A percentile compares a stretch with the other conserved stretches of the same genome.
Conservation (phyloP, 2,888 invertebrate genomes). For the Volucella inflata region DNA sequence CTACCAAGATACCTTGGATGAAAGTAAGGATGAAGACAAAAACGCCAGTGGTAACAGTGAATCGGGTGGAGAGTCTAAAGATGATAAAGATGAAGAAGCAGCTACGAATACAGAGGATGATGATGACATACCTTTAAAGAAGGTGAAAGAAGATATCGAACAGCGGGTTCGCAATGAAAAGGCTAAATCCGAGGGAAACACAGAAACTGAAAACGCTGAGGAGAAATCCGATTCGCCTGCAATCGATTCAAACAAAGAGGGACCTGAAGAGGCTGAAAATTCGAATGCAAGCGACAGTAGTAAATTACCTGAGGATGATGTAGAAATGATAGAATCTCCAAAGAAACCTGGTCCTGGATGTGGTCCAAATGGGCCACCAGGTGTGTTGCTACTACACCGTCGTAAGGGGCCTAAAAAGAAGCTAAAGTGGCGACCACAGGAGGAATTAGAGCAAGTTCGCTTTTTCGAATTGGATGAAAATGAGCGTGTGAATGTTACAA, state of each 20-base stretch:
- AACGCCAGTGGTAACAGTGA: conserved; percentile 43
- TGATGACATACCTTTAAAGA: conserved; percentile 83
- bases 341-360: conserved; percentile 83
- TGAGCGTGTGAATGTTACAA: conserved; percentile 97
- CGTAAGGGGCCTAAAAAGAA: conserved; percentile 91
- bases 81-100: conserved; percentile 86
- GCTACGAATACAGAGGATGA: conserved; percentile 81
- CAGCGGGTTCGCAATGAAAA: conserved; percentile 80
- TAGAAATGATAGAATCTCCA: conserved; percentile 77
- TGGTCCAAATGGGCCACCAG: conserved; percentile 87
- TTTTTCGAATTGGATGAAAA: conserved; percentile 98
- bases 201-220: conserved; percentile 8
- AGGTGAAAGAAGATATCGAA: conserved; percentile 83
- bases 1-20: conserved; percentile 95
- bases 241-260: conserved; percentile 48
- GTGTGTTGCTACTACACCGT: conserved; percentile 89
- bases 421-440: conserved; percentile 92
- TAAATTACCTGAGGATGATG: conserved; percentile 77
- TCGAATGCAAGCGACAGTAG: conserved; percentile 77
- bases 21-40: conserved; percentile 81
- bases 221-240: conserved; percentile 12
- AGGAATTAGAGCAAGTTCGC: conserved; percentile 91
- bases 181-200: conserved; percentile 71
- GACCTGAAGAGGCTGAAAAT: conserved; percentile 74
- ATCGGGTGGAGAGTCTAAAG: conserved; percentile 75